Conservation (phyloP, 1,140 invertebrate species). For the Bathynomus jamesi region DNA sequence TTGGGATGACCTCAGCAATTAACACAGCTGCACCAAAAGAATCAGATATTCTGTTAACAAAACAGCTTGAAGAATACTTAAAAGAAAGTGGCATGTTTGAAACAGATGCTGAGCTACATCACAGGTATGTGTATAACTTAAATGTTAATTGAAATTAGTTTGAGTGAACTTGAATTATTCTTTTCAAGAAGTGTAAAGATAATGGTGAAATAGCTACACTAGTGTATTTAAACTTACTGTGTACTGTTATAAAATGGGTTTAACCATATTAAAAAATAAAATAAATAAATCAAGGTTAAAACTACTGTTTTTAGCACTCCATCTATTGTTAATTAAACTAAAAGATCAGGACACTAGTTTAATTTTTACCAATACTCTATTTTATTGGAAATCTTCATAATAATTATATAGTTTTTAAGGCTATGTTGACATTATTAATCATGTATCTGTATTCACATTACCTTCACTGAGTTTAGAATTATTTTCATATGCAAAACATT, state of each 20-base stretch:
- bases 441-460: background rate
- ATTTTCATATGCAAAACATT: no score
- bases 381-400: background rate
- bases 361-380: no score
- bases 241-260: background rate
- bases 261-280: background rate
- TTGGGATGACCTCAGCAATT: conserved; percentile 88
- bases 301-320: background rate
- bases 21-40: conserved; percentile 77
- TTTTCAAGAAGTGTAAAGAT: background rate
- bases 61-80: conserved; percentile 71
- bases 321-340: no score
- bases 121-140: conserved; percentile 52
- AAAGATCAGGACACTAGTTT: no score
- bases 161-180: background rate
- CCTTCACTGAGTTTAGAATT: no score
- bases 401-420: background rate
- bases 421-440: background rate
- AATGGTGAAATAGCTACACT: background rate
- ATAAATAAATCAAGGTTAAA: no score
- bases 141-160: background rate
- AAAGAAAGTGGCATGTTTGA: conserved; percentile 87
- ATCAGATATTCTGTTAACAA: conserved; percentile 70
- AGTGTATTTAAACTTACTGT: background rate
- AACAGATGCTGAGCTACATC: conserved; percentile 78